Evolutionary conservation across 2,797 vertebrate genomes (phyloP).

Genomic region (Enteromius argenteus): DNA sequence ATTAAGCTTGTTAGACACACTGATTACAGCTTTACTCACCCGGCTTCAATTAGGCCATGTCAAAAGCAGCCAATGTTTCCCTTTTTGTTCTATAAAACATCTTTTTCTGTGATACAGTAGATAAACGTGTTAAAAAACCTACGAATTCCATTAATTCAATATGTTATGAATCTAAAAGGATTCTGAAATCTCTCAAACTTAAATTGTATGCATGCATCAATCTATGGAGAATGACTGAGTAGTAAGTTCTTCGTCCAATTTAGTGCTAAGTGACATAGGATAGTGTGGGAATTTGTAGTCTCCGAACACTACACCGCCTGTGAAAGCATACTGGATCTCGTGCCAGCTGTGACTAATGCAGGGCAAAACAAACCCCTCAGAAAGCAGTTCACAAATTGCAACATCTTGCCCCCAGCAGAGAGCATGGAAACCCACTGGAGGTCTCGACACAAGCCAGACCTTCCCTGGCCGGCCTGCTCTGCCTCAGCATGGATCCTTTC

Average conservation of each 20-base stretch:
- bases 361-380: conserved; percentile 27
- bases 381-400: conserved; percentile 57
- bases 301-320: conserved; percentile 22
- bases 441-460: conserved; percentile 43
- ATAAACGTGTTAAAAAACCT: not conserved
- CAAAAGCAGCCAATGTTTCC: conserved; percentile 57
- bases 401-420: conserved; percentile 53
- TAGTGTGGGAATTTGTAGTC: not conserved
- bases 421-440: conserved; percentile 49
- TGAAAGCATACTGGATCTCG: conserved; percentile 45
- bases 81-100: not conserved
- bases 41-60: conserved; percentile 60
- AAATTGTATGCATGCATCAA: not conserved
- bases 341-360: conserved; percentile 47
- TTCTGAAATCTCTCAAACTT: not conserved
- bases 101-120: not conserved
- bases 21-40: conserved; percentile 57
- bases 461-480: conserved; percentile 19
- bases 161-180: not conserved
- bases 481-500: conserved; percentile 23
- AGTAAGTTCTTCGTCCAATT: not conserved
- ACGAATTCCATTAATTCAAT: not conserved
- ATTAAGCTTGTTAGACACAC: conserved; percentile 60
- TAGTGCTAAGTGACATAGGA: not conserved
- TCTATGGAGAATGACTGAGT: not conserved